Evolutionary conservation across 2,113 vertebrate genomes (phyloP).

Genomic region (Lepus europaeus): DNA sequence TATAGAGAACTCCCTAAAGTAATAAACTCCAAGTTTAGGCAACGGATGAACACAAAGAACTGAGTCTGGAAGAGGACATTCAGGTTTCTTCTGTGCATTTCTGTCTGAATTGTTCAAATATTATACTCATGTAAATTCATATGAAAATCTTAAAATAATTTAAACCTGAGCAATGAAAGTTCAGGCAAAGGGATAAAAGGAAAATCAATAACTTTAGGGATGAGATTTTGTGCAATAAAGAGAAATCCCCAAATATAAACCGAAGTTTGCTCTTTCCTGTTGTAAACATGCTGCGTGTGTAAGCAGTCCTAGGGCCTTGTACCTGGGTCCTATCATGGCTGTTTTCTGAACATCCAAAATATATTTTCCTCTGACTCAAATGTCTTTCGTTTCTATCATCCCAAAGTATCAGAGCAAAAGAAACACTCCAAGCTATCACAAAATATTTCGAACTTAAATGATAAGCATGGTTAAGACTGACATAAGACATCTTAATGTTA

Average conservation of each 20-base stretch:
- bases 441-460: conserved; percentile 41
- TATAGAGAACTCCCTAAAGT: not conserved
- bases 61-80: not conserved
- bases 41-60: not conserved
- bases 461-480: not conserved
- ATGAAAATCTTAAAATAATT: not conserved
- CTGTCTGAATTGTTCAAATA: not conserved
- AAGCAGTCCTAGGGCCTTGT: not conserved
- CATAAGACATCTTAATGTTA: not conserved
- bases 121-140: not conserved
- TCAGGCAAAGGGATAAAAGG: not conserved
- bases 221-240: not conserved
- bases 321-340: rapidly evolving
- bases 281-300: not conserved
- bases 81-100: not conserved
- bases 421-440: not conserved
- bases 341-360: not conserved
- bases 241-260: not conserved
- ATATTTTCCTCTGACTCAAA: not conserved
- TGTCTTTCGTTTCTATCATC: not conserved
- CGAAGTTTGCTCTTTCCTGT: not conserved
- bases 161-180: not conserved
- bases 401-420: not conserved
- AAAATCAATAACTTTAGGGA: not conserved
- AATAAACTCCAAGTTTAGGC: not conserved